Evolutionary conservation across 2,797 vertebrate species (phyloP), one percentile per base, ranked within the genome.

Genomic region (Danio albolineatus): DNA sequence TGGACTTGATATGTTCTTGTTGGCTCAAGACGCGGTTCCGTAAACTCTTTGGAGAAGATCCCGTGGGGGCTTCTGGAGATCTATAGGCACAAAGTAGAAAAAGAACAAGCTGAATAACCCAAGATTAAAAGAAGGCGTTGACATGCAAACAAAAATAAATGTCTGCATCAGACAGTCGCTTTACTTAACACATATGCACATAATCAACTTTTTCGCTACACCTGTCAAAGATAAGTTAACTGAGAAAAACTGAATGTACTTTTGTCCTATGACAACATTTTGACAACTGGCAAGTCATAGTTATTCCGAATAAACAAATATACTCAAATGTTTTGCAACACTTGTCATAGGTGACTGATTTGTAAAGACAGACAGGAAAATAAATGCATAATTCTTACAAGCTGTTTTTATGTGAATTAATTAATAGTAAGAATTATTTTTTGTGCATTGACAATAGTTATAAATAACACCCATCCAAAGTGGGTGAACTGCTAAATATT

Each of bases 21-120:
- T 87, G 91, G 80, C 91, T 91, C 88, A 90, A 90, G 89, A 97
- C 76, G 67, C 95, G 92, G 81, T 93, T 93, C 86, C 85, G 92
- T 59, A 98, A 92, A 82, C 95, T 90, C 89, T 97, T 94, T 85
- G 95, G 91, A 86, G 92, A 94, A 82, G 89, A 89, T 87, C 93
- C 94, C 72, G 51, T 89, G 38, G 91, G 86, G 89, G 90, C 94
- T 85, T 87, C 91, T 0, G 97, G 97, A 90, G 97, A 95, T 86
- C 94, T 95, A 88, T 65, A 80, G 73, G 81, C 84, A 81, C 60
- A 77, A 56, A 78, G 41, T 54, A n/a, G 49, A 83, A 44, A 36
- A 38, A 64, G n/a, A 67, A 69, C 38, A 60, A 61, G 66, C 14
- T 16, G 38, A 44, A 79, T 14, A 72, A 62, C 10, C 16, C 4